phyloP scores from a whole-genome alignment of 2,888 invertebrate species.

The Agelastica alni region DNA sequence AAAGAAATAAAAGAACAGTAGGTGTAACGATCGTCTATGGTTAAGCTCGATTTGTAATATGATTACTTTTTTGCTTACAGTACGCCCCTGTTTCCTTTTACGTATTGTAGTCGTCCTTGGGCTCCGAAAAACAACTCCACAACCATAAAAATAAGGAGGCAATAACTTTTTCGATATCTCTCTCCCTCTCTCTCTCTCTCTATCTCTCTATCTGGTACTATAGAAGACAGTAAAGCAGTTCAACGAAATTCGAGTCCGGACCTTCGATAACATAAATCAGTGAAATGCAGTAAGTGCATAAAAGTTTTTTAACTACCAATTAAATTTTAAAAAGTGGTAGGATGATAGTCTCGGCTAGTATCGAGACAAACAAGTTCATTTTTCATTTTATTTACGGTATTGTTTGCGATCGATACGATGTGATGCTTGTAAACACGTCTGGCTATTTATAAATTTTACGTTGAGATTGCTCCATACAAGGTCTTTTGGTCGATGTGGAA shows the following conservation, averaged over 20 bases:
- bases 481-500: not conserved
- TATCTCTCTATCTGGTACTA: no score
- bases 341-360: no score
- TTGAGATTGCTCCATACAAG: not conserved
- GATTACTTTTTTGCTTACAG: no score
- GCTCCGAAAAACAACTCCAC: not conserved
- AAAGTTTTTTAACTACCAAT: not conserved
- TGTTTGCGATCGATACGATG: not conserved
- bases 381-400: not conserved
- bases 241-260: conserved; percentile 13
- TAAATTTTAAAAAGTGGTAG: not conserved
- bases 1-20: no score
- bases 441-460: not conserved
- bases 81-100: not conserved
- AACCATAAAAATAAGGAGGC: conserved; percentile 4
- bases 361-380: not conserved
- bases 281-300: conserved; percentile 1
- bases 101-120: not conserved
- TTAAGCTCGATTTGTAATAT: no score
- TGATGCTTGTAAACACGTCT: not conserved
- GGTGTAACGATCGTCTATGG: no score
- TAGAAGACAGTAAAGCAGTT: conserved; percentile 1
- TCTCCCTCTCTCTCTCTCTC: not conserved
- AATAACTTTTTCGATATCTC: not conserved
- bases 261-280: conserved; percentile 17